These are phyloP conservation scores for Arenaria interpres DNA, from an alignment of 2,113 vertebrate species.

Conservation along the genomic window DNA sequence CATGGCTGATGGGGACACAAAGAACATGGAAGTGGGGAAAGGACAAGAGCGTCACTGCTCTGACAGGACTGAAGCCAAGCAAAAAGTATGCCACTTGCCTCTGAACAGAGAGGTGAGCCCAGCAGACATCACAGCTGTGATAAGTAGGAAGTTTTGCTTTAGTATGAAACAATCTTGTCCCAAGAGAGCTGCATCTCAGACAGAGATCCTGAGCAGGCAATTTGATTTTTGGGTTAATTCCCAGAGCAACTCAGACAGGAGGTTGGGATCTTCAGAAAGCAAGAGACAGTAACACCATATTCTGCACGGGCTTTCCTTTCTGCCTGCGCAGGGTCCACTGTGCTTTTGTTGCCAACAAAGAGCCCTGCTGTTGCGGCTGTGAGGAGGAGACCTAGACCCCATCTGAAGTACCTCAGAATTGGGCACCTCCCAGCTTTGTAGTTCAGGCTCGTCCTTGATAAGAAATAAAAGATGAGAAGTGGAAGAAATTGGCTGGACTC, in stretches of 20 bases:
- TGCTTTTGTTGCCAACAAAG: neutral
- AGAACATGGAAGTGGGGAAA: conserved; percentile 62
- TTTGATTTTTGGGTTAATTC: neutral
- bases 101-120: conserved; percentile 74
- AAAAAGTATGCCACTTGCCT: conserved; percentile 70
- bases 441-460: neutral
- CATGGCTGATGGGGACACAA: conserved; percentile 69
- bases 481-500: neutral
- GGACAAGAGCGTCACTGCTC: conserved; percentile 56
- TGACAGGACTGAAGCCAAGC: conserved; percentile 73
- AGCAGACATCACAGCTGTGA: conserved; percentile 58
- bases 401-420: neutral
- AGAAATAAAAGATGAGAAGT: neutral
- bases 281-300: neutral
- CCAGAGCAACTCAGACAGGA: neutral
- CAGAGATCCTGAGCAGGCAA: neutral
- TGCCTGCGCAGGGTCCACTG: neutral
- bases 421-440: neutral
- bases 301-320: neutral
- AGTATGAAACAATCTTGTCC: neutral
- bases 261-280: neutral
- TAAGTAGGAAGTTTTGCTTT: conserved; percentile 44
- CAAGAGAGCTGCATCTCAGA: neutral
- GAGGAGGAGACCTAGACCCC: neutral
- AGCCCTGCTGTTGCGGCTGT: neutral